Conservation (phyloP, 1,140 invertebrate genomes). For the Cardiocondyla obscurior region DNA sequence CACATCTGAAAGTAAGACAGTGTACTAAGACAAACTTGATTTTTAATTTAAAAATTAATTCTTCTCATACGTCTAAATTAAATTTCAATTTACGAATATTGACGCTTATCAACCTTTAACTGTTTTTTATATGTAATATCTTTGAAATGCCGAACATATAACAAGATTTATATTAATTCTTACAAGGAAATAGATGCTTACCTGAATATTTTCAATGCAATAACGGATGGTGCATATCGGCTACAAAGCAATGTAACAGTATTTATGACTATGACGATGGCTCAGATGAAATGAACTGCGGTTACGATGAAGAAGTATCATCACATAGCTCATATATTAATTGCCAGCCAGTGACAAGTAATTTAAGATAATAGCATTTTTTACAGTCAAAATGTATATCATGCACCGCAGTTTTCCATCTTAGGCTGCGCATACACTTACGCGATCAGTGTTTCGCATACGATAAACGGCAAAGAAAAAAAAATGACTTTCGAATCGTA, state of each 20-base stretch:
- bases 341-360: background rate
- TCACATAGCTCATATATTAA: background rate
- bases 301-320: conserved; percentile 26
- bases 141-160: background rate
- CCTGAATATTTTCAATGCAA: background rate
- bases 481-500: too few relatives aligned
- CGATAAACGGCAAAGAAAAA: too few relatives aligned
- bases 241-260: conserved; percentile 84
- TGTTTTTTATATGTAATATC: too few relatives aligned
- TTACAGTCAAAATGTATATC: background rate
- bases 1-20: background rate
- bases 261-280: conserved; percentile 89
- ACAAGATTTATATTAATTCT: background rate
- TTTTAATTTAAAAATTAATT: too few relatives aligned
- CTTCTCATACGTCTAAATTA: too few relatives aligned
- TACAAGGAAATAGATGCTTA: too few relatives aligned
- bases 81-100: too few relatives aligned
- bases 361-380: background rate
- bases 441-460: too few relatives aligned
- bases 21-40: background rate
- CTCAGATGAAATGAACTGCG: conserved; percentile 87
- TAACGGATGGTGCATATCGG: conserved; percentile 71
- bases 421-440: too few relatives aligned
- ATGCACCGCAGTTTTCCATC: background rate
- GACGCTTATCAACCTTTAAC: too few relatives aligned